These are phyloP conservation scores for Spodoptera litura DNA, from an alignment of 1,140 invertebrate genomes.

Conservation along the genomic window DNA sequence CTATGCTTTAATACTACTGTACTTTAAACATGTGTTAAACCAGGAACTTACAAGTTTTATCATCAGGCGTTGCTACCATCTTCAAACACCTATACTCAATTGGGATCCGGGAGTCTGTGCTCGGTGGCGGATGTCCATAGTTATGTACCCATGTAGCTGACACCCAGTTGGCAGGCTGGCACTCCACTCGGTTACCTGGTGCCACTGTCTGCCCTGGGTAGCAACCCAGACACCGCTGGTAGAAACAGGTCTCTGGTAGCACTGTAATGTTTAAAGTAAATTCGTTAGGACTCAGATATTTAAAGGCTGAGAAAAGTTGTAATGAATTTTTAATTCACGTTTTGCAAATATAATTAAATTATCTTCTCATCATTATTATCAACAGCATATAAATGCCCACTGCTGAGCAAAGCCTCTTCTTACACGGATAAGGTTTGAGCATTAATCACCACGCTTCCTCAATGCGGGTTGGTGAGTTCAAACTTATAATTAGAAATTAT, in stretches of 20 bases:
- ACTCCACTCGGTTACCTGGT: constrained; percentile 63
- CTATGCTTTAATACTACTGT: no score
- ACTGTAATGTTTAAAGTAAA: neutral
- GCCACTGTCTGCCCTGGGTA: constrained; percentile 68
- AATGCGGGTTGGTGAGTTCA: no score
- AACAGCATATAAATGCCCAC: no score
- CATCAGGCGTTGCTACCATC: constrained; percentile 81
- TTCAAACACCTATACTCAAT: constrained; percentile 80
- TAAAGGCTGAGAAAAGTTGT: no score
- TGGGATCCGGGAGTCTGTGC: constrained; percentile 71
- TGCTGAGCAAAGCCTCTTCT: no score
- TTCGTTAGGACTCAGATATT: neutral
- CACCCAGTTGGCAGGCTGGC: constrained; percentile 74
- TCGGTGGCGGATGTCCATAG: constrained; percentile 75
- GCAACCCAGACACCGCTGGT: constrained; percentile 75
- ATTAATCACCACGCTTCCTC: no score
- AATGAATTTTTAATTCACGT: no score
- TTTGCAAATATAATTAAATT: no score
- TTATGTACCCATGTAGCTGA: constrained; percentile 77
- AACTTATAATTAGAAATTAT: no score
- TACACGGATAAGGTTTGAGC: no score
- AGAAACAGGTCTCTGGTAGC: constrained; percentile 60
- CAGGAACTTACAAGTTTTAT: constrained; percentile 73
- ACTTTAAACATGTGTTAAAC: no score
- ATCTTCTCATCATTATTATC: no score